Evolutionary conservation across 2,113 vertebrate species (phyloP).

Genomic region (Oryctolagus cuniculus): mOryCun1.1 NC_091437.1:88399001-88399500

Average conservation of each 20-base stretch:
- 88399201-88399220: slow-evolving; percentile 43
- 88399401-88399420: background rate
- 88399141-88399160: background rate
- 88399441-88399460: background rate
- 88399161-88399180: background rate
- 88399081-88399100: background rate
- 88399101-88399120: background rate
- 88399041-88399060: background rate
- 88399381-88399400: background rate
- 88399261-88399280: background rate
- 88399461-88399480: background rate
- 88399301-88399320: background rate
- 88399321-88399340: background rate
- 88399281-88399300: background rate
- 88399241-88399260: background rate
- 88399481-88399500: background rate
- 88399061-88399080: background rate
- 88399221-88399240: background rate
- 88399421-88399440: background rate
- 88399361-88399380: background rate
- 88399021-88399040: slow-evolving; percentile 27
- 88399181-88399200: slow-evolving; percentile 27
- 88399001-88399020: background rate
- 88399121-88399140: background rate
- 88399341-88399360: slow-evolving; percentile 25